Percentiles rank a stretch among this genome's conserved stretches.
phyloP scores from a whole-genome alignment of 2,113 vertebrate genomes.

The Turnix velox region DNA sequence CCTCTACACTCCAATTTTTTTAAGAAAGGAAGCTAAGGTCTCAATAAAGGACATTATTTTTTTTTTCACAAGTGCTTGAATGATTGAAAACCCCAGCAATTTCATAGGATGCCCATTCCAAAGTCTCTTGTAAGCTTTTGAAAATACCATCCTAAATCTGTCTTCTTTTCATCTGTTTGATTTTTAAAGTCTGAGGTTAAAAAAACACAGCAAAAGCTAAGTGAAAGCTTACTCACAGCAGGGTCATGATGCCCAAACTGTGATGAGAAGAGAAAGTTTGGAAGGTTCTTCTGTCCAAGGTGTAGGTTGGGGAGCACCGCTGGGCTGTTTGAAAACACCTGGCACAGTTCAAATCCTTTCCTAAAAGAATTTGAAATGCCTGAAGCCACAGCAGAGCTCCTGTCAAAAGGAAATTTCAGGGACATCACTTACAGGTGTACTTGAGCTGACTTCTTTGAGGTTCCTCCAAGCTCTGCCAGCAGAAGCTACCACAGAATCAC shows the following conservation, averaged over 20 bases:
- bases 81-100: background rate
- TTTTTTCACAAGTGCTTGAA: background rate
- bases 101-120: background rate
- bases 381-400: background rate
- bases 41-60: background rate
- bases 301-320: background rate
- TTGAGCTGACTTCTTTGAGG: background rate
- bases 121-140: background rate
- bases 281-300: fast-evolving
- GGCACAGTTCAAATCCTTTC: background rate
- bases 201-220: background rate
- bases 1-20: constrained; percentile 15
- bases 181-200: background rate
- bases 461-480: background rate
- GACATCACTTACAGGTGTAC: background rate
- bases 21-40: background rate
- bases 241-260: background rate
- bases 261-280: background rate
- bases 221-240: background rate
- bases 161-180: background rate
- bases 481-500: too few relatives aligned
- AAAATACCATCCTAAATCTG: background rate
- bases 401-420: background rate
- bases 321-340: background rate
- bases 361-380: background rate